Base-by-base conservation (phyloP, 2,113 vertebrate genomes). In the Rhinichthys klamathensis region DNA sequence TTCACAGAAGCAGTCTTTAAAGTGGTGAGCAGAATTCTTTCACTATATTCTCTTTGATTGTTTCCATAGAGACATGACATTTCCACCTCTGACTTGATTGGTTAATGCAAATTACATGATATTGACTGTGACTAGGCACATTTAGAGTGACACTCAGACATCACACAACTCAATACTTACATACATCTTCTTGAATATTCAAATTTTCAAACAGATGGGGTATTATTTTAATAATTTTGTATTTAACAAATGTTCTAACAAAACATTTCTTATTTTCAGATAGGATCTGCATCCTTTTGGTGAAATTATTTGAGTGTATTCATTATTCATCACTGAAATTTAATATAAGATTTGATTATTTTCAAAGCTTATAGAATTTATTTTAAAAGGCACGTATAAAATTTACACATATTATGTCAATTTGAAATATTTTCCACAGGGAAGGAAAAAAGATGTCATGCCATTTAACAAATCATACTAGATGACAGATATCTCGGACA, bases 351-450 rank as follows among this genome's bases (percentile, higher is more conserved):
- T 56, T 56, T 56, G 2, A 56, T 30, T 41, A 0, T 38, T 38
- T 70, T 70, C 35, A 38, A 70, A 11, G 32, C 32, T 70, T 70
- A 21, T 11, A 38, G 8, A 41, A 70, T 70, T 4, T 6, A 41
- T 38, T 38, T 38, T 1, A 1, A 70, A 70, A 38, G 32, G 69
- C 4, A 72, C 0, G 1, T 6, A 12, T 11, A 23, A 23, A 72
- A 23, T 44, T n/a, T 0, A 56, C 18, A 56, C 10, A n/a, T 38
- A 35, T 72, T 3, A 49, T 76, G 41, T 49, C 25, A 54, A 77
- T 38, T n/a, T 77, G 27, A 38, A 67, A 72, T 76, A 58, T 58
- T 84, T 67, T 65, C 80, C 23, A 76, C 56, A 77, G 21, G 13
- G 73, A 84, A 77, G 27, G n/a, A 15, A 77, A 56, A 77, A 77